Evolutionary conservation across 2,113 vertebrate species (phyloP), one percentile per base, ranked within the genome.

Genomic region (Takifugu bimaculatus): DNA sequence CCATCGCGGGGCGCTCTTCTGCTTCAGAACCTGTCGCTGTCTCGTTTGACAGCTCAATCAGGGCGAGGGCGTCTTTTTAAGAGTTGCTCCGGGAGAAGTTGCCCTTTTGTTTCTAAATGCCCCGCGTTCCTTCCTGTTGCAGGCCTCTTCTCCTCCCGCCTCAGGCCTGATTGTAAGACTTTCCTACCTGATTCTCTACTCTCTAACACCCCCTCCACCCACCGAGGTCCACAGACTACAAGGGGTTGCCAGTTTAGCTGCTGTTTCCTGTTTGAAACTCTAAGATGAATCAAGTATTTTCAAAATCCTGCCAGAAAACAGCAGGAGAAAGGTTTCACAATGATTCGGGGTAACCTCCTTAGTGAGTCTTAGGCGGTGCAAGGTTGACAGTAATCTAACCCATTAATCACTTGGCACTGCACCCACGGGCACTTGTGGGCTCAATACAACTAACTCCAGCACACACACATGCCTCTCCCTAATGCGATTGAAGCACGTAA

Each of bases 161-260:
- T 88, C 86, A 78, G 88, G 88, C 81, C 83, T 88, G 77, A 90
- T 89, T 83, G 88, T 90, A 89, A 88, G 86, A 80, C 60, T 71
- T 80, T 78, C 54, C 58, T 77, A 26, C 81, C 70, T 69, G 65
- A 68, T 47, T 42, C 29, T 82, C 80, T 81, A 50, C 73, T 74
- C 47, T 82, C 72, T 86, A 83, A 83, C 85, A 84, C 79, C 64
- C 60, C 57, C 63, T 61, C 50, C 72, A 75, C 72, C 75, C 77
- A 66, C 71, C 55, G 54, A 70, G 50, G 59, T 76, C 71, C 49
- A 14, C 63, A 69, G 76, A 82, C 81, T 64, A 76, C 63, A 75
- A 69, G 75, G 80, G 69, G 84, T 84, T 80, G 64, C 81, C 78
- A 26, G 63, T 50, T 10, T 9, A 50, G 48, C 2, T 20, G n/a